Percentiles rank a stretch among this genome's conserved stretches.
Evolutionary conservation across 2,888 invertebrate genomes (phyloP).

Genomic region (Cryptocephalus primarius): DNA sequence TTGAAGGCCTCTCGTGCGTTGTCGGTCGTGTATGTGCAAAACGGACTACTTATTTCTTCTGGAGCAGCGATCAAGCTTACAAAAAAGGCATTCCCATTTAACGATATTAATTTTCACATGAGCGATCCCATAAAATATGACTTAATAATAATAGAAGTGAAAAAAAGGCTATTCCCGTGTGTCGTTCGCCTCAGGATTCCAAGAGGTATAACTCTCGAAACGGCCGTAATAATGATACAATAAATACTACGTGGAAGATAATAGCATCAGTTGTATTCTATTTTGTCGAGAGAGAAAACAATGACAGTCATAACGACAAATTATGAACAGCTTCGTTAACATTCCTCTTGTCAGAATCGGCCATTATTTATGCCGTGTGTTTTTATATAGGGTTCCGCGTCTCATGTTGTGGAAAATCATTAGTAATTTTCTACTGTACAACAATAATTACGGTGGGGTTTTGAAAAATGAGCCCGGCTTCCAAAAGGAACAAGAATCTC

Average conservation of each 20-base stretch:
- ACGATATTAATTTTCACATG: too few species aligned
- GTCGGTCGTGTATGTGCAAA: too few species aligned
- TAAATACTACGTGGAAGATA: constrained; percentile 21
- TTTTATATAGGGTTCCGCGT: constrained; percentile 14
- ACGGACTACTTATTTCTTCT: too few species aligned
- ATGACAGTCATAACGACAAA: constrained; percentile 32
- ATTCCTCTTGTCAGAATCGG: constrained; percentile 28
- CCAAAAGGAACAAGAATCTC: too few species aligned
- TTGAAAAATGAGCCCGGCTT: too few species aligned
- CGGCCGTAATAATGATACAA: constrained; percentile 19
- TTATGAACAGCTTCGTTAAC: constrained; percentile 33
- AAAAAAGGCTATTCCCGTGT: too few species aligned
- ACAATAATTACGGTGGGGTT: background rate
- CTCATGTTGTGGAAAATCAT: constrained; percentile 6
- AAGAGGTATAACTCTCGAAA: constrained; percentile 3
- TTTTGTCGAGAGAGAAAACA: constrained; percentile 21
- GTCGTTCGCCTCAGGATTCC: constrained; percentile 6
- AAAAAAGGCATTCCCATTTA: too few species aligned
- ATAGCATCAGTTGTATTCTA: constrained; percentile 22
- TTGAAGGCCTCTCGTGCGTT: too few species aligned
- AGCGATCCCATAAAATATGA: too few species aligned
- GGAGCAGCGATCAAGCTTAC: too few species aligned
- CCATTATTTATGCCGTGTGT: constrained; percentile 27
- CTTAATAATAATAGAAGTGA: too few species aligned
- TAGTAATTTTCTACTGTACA: background rate